Conservation (phyloP, 2,113 vertebrate genomes). For the Ochotona curzoniae region DNA sequence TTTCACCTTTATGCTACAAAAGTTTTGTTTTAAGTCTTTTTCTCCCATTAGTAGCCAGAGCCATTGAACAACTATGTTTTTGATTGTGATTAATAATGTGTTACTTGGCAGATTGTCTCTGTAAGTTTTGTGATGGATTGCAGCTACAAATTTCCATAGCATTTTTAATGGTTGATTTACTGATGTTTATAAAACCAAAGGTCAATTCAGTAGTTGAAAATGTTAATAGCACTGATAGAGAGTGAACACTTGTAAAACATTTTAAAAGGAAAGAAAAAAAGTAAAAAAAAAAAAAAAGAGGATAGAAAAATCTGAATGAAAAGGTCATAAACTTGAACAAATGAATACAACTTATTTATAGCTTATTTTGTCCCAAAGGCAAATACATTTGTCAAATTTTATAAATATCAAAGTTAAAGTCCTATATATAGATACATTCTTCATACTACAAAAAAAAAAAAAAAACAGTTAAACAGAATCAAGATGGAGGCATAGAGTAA, state of each 20-base stretch:
- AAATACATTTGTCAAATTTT: constrained; percentile 67
- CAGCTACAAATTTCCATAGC: constrained; percentile 78
- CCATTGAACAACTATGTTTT: constrained; percentile 18
- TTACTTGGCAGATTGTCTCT: constrained; percentile 50
- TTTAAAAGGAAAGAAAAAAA: neutral
- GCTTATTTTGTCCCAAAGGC: constrained; percentile 65
- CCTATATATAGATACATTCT: constrained; percentile 30
- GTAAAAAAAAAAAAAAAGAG: constrained; percentile 24
- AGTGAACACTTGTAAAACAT: constrained; percentile 42
- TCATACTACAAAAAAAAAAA: neutral
- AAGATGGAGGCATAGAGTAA: too few species aligned
- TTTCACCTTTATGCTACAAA: neutral
- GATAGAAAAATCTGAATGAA: constrained; percentile 71
- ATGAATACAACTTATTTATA: constrained; percentile 59
- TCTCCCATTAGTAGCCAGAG: neutral
- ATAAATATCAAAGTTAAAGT: constrained; percentile 60
- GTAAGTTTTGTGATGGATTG: constrained; percentile 71
- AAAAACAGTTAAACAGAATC: too few species aligned
- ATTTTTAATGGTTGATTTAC: constrained; percentile 78
- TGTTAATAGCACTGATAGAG: constrained; percentile 59
- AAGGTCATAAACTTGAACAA: constrained; percentile 75
- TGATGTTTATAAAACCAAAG: constrained; percentile 81
- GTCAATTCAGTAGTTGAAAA: constrained; percentile 84
- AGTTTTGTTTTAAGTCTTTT: neutral
- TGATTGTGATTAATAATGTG: constrained; percentile 66